phyloP scores from a whole-genome alignment of 2,113 vertebrate species.

The Tamias sibiricus region DNA sequence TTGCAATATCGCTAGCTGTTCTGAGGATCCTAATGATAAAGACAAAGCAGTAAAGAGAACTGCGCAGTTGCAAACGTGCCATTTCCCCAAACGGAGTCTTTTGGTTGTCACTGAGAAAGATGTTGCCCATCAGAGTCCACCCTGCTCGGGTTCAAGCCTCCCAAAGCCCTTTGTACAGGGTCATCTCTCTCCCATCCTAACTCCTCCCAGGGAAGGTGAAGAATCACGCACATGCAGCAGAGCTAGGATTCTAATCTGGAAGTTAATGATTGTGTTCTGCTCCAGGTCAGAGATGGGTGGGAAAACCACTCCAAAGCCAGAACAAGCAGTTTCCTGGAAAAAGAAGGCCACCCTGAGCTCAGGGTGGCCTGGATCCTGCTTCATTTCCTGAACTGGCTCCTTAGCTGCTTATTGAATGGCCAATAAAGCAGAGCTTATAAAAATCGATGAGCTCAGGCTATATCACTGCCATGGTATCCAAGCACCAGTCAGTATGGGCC shows the following conservation, averaged over 20 bases:
- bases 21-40: not conserved
- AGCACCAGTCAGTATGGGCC: not conserved
- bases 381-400: slow-evolving; percentile 56
- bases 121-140: not conserved
- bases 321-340: slow-evolving; percentile 48
- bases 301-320: not conserved
- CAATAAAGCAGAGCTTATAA: slow-evolving; percentile 63
- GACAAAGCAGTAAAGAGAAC: not conserved
- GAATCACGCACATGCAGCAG: not conserved
- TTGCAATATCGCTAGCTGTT: not conserved
- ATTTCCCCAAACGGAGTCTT: not conserved
- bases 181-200: not conserved
- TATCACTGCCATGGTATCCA: not conserved
- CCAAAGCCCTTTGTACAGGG: not conserved
- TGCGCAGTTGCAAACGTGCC: rapidly evolving
- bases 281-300: not conserved
- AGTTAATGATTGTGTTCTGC: not conserved
- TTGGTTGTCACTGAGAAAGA: not conserved
- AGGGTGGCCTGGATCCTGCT: not conserved
- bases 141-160: not conserved
- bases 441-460: not conserved
- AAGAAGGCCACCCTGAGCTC: not conserved
- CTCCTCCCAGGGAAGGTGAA: not conserved
- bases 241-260: not conserved
- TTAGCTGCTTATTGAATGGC: not conserved